These are phyloP conservation scores for Nymphalis c-album DNA, from an alignment of 2,888 invertebrate genomes.

Conservation along the genomic window DNA sequence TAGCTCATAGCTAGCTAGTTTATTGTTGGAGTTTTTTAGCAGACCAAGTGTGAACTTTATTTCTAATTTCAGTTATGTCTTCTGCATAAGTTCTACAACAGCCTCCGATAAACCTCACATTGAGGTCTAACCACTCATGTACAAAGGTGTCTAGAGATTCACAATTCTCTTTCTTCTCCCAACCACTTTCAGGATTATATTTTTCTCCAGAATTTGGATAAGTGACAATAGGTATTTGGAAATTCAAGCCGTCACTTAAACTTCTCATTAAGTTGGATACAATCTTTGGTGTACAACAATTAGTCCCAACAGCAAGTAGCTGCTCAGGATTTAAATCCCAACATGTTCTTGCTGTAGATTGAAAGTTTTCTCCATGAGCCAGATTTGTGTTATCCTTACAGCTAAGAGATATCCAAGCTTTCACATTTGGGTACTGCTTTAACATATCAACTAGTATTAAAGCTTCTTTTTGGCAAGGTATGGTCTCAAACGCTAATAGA, in stretches of 20 bases:
- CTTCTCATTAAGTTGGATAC: constrained; percentile 59
- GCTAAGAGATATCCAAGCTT: constrained; percentile 95
- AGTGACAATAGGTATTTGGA: constrained; percentile 86
- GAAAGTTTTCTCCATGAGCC: constrained; percentile 89
- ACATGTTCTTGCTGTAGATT: constrained; percentile 83
- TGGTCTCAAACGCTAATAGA: constrained; percentile 94
- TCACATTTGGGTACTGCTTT: constrained; percentile 86
- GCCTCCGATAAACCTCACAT: constrained; percentile 90
- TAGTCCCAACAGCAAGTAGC: constrained; percentile 91
- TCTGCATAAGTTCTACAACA: constrained; percentile 92
- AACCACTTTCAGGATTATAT: constrained; percentile 83
- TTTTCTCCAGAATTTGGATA: constrained; percentile 96
- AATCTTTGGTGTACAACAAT: constrained; percentile 84
- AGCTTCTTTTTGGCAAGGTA: constrained; percentile 92
- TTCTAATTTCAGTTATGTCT: constrained; percentile 85
- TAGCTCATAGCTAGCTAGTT: neutral
- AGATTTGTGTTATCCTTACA: constrained; percentile 83
- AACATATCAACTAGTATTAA: constrained; percentile 88
- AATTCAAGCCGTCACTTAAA: constrained; percentile 49
- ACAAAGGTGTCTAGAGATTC: constrained; percentile 85
- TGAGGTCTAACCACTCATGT: constrained; percentile 88
- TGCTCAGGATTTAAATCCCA: constrained; percentile 83
- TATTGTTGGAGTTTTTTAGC: neutral
- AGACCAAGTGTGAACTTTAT: constrained; percentile 8
- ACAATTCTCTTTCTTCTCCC: constrained; percentile 84